Evolutionary conservation across 2,797 vertebrate species (phyloP), one percentile per base, ranked within the genome.

Genomic region (Falco concolor): DNA sequence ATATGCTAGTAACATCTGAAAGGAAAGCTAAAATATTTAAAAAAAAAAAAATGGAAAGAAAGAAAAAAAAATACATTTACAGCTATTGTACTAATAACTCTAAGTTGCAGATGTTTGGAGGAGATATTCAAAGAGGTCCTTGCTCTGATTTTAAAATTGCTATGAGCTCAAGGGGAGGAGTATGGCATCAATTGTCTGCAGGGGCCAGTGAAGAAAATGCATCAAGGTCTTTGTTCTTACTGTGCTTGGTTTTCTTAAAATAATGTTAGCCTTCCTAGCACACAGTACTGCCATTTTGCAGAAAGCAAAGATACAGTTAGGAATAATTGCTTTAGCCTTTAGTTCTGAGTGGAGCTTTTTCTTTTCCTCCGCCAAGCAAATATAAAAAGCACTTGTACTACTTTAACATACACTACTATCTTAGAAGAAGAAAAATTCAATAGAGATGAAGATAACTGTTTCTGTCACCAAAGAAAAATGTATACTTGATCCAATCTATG

Each of bases 241-340:
- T 82, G 42, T 2, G 13, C 6, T 17, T 63, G 24, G 32, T 75
- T 88, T 91, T 77, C 53, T 36, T 89, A 68, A 56, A 83, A 86
- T 45, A 81, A 36, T 25, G 28, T 63, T 40, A 4, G n/a, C 34
- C 95, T 93, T 91, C 91, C 84, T 96, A 2, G 0, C 68, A 81
- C 90, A 45, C 34, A 17, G 4, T 78, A 8, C 52, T 85, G 79
- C 53, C 93, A 70, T 81, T 75, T 65, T 19, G 6, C 75, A 68
- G 65, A 56, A 94, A 83, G 44, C 42, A 56, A 76, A 84, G 69
- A 77, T 38, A 44, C 53, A 52, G 34, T 74, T 68, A 82, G 86
- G 50, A 49, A 93, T 92, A 96, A 97, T 90, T 97, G 90, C 76
- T 87, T 90, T 93, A 74, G 42, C 67, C 65, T 92, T 49, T 38